phyloP scores from a whole-genome alignment of 2,797 vertebrate species.

The Pseudochirops cupreus region DNA sequence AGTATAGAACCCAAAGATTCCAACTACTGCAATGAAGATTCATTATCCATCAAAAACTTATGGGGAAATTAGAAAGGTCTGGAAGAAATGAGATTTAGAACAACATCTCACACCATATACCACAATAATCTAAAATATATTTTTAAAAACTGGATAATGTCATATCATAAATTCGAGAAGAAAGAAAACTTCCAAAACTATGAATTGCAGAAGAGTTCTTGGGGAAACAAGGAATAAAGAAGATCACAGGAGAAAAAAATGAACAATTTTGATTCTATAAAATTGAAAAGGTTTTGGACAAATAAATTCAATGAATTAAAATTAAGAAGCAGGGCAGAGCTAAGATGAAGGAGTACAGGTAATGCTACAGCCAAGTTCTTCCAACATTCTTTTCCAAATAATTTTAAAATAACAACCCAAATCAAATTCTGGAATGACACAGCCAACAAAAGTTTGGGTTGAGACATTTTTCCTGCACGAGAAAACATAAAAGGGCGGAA shows the following conservation, averaged over 20 bases:
- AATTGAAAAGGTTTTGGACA: not conserved
- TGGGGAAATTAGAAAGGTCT: not conserved
- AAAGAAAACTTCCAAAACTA: not conserved
- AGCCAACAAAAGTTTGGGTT: not conserved
- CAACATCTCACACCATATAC: not conserved
- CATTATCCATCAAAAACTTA: not conserved
- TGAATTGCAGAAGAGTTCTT: not conserved
- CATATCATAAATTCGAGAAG: not conserved
- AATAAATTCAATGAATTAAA: not conserved
- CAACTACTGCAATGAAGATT: not conserved
- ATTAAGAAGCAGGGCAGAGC: not conserved
- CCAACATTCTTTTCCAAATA: not conserved
- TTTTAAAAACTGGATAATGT: not conserved
- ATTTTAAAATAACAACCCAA: not conserved
- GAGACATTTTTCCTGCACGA: not conserved
- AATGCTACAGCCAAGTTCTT: not conserved
- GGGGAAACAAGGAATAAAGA: not conserved
- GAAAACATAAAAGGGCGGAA: not conserved
- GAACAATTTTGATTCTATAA: not conserved
- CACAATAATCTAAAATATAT: not conserved
- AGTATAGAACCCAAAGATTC: not conserved
- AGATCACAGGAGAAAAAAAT: not conserved
- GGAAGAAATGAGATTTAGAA: not conserved
- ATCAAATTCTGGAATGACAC: not conserved
- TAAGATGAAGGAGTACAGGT: not conserved